Percentiles rank a stretch among this genome's conserved stretches.
These are phyloP conservation scores for Campoletis sonorensis DNA, from an alignment of 1,140 invertebrate genomes.

Conservation along the genomic window DNA sequence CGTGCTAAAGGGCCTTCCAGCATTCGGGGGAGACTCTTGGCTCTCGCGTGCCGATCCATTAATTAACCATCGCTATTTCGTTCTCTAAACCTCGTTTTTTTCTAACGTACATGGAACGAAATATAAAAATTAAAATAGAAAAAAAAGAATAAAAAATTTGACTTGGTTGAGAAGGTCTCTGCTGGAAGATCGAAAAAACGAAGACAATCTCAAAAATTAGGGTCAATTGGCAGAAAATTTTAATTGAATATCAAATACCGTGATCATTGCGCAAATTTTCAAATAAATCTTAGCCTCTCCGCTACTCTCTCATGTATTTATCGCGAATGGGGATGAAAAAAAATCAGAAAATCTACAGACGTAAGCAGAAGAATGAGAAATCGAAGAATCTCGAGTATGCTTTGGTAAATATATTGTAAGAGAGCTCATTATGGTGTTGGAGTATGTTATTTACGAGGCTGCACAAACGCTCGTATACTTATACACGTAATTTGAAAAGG, in stretches of 20 bases:
- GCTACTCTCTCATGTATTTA: not conserved
- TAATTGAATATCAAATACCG: no score
- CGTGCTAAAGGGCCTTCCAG: constrained; percentile 11
- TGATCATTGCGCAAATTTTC: not conserved
- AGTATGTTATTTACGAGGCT: constrained; percentile 13
- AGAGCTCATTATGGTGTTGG: constrained; percentile 1
- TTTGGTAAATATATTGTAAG: not conserved
- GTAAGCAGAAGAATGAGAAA: not conserved
- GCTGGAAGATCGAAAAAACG: no score
- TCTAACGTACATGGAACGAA: not conserved
- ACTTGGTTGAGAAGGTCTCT: no score
- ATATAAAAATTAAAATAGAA: not conserved
- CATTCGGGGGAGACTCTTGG: constrained; percentile 50
- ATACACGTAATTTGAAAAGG: constrained; percentile 1
- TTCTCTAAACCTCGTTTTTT: not conserved
- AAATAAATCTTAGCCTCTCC: not conserved
- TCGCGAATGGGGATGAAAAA: no score
- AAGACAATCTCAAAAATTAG: no score
- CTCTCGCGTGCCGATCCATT: constrained; percentile 71
- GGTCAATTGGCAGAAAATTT: no score
- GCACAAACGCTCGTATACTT: not conserved
- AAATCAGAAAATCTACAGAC: no score
- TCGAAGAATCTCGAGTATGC: not conserved
- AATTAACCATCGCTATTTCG: constrained; percentile 72
- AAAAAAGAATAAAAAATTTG: not conserved